A percentile compares a stretch with the other conserved stretches of the same genome.
Evolutionary conservation across 2,113 vertebrate species (phyloP).

Genomic region (Centropristis striata): DNA sequence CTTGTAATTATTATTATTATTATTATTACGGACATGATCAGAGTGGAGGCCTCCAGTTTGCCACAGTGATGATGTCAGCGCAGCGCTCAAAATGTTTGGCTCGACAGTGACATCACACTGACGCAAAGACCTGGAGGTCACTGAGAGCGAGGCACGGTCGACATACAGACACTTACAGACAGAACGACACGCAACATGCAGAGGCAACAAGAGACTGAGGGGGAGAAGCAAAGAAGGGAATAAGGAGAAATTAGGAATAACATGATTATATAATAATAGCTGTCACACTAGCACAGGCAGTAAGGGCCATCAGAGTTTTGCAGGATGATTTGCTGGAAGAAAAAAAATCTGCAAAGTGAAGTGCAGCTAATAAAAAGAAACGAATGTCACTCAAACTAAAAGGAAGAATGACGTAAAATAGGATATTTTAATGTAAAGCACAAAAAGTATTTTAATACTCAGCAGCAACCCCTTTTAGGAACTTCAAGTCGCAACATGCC

Average conservation of each 20-base stretch:
- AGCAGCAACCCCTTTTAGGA: slow-evolving; percentile 28
- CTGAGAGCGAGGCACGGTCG: slow-evolving; percentile 1
- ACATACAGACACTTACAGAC: slow-evolving; percentile 57
- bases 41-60: slow-evolving; percentile 20
- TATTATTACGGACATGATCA: slow-evolving; percentile 30
- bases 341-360: slow-evolving; percentile 50
- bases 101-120: slow-evolving; percentile 55
- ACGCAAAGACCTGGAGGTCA: slow-evolving; percentile 44
- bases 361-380: slow-evolving; percentile 27
- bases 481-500: slow-evolving; percentile 59
- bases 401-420: slow-evolving; percentile 1
- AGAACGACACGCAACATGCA: slow-evolving; percentile 78
- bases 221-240: slow-evolving; percentile 56
- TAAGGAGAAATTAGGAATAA: slow-evolving; percentile 56
- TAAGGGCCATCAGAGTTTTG: slow-evolving; percentile 5
- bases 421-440: slow-evolving; percentile 32
- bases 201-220: slow-evolving; percentile 58
- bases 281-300: slow-evolving; percentile 36
- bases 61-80: slow-evolving; percentile 65
- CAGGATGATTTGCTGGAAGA: slow-evolving; percentile 27
- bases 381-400: slow-evolving; percentile 24
- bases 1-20: slow-evolving; percentile 35
- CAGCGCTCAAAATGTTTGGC: slow-evolving; percentile 7
- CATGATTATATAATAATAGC: slow-evolving; percentile 24
- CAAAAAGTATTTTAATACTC: slow-evolving; percentile 20